Base-by-base conservation (phyloP, 1,140 invertebrate genomes). In the Ridgeia piscesae region DNA sequence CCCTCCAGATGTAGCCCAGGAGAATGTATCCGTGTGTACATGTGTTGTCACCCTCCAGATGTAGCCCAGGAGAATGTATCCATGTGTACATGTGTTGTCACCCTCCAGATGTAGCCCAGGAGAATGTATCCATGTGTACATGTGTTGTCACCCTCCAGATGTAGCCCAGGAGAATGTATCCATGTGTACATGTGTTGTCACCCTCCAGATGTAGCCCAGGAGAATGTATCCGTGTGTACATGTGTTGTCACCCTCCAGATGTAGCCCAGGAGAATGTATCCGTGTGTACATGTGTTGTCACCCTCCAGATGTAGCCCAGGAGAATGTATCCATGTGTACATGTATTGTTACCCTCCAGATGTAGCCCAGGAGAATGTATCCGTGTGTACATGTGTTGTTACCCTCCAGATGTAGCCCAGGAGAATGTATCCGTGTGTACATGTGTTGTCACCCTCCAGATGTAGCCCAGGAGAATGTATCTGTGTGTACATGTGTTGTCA, bases 1-100 rank as follows among this genome's bases (percentile, higher is more conserved):
- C 58, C 27, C 11, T 21, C 8, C 92, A 95, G 95, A 94, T 35
- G 95, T 42, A 42, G n/a, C n/a, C n/a, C 4, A 77, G 11, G 8
- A 21, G 58, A 77, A 77, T 77, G 58, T 27, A 31, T 77, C 42
- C 42, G 58, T 31, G 33, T 42, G 77, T 33, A 27, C 2, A 17
- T 77, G 58, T 77, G 42, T 31, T 77, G 58, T 77, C 2, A 21
- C 58, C 27, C 11, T 21, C 8, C 92, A 95, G 95, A 94, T 35
- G 95, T 42, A 42, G n/a, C n/a, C n/a, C 4, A 77, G 11, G 8
- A 21, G 58, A 77, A 77, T 77, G 58, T 27, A 31, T 77, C 42
- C 42, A 21, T 31, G 33, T 42, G 77, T 33, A 27, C 2, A 17
- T 77, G 58, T 77, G 42, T 31, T 77, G 58, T 77, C 2, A 21